Base-by-base conservation (phyloP, 2,888 invertebrate species). In the Ornithoptera priamus region DNA sequence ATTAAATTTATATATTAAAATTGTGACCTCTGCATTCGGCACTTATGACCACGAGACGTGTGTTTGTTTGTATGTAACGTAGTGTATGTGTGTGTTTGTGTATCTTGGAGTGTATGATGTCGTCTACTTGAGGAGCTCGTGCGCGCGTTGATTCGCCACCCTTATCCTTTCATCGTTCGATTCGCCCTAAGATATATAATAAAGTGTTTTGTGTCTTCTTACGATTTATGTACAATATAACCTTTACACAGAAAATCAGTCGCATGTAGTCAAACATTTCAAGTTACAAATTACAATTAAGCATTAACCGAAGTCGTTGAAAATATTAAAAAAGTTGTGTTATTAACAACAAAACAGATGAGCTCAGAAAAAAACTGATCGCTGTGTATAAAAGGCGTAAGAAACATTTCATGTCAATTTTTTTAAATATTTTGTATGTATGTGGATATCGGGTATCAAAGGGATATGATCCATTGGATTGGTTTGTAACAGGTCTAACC, bases 141-240 rank as follows among this genome's bases (percentile, higher is more conserved):
- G 97, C 87, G 98, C 98, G 84, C 98, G 95, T 93, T 98, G 97
- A 93, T 99, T 99, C 85, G 98, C 98, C 89, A 97, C 96, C 89
- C 96, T 96, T 95, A 98, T 98, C 94, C 98, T 96, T 84, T 96
- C 96, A 94, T 97, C 97, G 93, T 98, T 98, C 80, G 98, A 97
- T 92, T 96, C 96, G 79, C 95, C 97, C 89, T 89, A 89, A 78
- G 85, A 85, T 84, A 83, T 79, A 89, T 82, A 90, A 88, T 80
- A 70, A 86, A 83, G 82, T 80, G 82, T 82, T 81, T 87, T 82
- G 84, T 86, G 85, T 85, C 75, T 78, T 71, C 72, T 74, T 72
- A 75, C 78, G 76, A 82, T 81, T 81, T 83, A 82, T 82, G 74
- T 76, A 86, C 83, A 85, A 73, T 65, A 70, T 68, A 73, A 71